Evolutionary conservation across 1,140 invertebrate species (phyloP).

Genomic region (Pseudomyrmex dendroicus): DNA sequence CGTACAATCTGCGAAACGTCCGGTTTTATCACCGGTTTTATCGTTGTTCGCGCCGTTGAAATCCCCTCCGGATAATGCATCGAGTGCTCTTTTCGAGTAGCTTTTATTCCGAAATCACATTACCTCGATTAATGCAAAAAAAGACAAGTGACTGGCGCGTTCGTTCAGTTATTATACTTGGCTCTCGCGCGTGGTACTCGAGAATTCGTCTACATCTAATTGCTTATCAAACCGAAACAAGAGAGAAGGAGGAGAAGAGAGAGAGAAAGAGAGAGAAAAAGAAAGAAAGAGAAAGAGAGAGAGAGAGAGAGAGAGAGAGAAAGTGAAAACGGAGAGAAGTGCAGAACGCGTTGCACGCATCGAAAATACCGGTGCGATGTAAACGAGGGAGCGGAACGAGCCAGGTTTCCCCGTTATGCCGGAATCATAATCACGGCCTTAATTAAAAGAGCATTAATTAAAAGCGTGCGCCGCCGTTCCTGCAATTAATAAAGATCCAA

Average conservation of each 20-base stretch:
- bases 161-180: background rate
- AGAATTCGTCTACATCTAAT: constrained; percentile 24
- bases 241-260: background rate
- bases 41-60: background rate
- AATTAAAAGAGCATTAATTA: constrained; percentile 77
- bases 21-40: background rate
- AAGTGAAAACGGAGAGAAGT: background rate
- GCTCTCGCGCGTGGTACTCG: background rate
- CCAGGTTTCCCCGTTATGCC: constrained; percentile 17
- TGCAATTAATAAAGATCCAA: constrained; percentile 74
- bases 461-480: constrained; percentile 64
- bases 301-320: too few species aligned
- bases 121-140: background rate
- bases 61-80: background rate
- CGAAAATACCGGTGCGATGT: background rate
- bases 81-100: background rate
- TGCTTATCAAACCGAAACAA: constrained; percentile 44
- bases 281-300: too few species aligned
- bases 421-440: constrained; percentile 71
- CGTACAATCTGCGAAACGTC: background rate
- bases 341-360: background rate
- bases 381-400: constrained; percentile 35
- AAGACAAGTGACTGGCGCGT: background rate
- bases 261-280: too few species aligned
- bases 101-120: background rate